Percentiles rank a stretch among this genome's conserved stretches.
These are phyloP conservation scores for Aleiodes testaceus DNA, from an alignment of 2,888 invertebrate genomes.

Conservation along the genomic window DNA sequence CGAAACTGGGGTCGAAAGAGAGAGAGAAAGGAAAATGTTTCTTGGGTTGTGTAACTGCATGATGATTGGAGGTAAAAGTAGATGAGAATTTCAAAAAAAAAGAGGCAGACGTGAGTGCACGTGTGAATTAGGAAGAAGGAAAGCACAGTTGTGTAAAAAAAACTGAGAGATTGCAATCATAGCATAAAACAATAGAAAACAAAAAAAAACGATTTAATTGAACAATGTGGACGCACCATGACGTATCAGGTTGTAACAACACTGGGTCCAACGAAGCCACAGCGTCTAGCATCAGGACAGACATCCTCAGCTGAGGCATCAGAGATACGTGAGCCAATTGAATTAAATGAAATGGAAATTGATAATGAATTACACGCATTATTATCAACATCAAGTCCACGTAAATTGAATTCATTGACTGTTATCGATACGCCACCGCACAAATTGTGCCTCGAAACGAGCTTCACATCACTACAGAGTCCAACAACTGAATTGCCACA, in stretches of 20 bases:
- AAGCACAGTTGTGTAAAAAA: neutral
- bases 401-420: conserved; percentile 67
- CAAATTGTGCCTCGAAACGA: conserved; percentile 82
- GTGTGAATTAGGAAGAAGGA: conserved; percentile 9
- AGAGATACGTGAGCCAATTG: conserved; percentile 59
- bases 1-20: no score
- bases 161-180: neutral
- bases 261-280: conserved; percentile 86
- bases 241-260: conserved; percentile 81
- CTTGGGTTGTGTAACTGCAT: conserved; percentile 31
- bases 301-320: conserved; percentile 65
- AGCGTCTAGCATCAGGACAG: conserved; percentile 74
- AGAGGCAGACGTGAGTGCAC: conserved; percentile 23
- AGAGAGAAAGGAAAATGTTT: no score
- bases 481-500: conserved; percentile 72
- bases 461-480: conserved; percentile 82
- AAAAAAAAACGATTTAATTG: neutral
- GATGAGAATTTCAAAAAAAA: conserved; percentile 8
- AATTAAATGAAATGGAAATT: conserved; percentile 62
- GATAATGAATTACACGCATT: conserved; percentile 70
- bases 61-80: conserved; percentile 35
- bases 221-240: no score
- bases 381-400: conserved; percentile 75
- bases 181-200: conserved; percentile 21
- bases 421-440: conserved; percentile 63